Base-by-base conservation (phyloP, 1,140 invertebrate genomes). In the Rhagoletis pomonella region DNA sequence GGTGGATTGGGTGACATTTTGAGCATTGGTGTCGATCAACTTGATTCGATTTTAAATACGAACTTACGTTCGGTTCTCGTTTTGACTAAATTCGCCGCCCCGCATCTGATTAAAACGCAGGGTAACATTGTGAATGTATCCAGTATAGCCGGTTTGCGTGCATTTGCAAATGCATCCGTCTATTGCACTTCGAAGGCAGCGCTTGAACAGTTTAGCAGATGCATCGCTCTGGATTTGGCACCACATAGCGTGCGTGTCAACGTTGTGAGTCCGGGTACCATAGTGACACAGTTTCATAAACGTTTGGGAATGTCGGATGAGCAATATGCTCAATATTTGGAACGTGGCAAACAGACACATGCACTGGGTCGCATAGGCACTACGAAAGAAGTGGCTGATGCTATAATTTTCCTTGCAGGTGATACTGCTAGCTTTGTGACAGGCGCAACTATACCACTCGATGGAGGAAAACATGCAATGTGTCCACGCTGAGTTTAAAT, bases 181-280 rank as follows among this genome's bases (percentile, higher is more conserved):
- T 98, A 98, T 90, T 96, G 95, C 90, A 95, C 97, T 93, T 97
- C 96, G n/a, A 98, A 98, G 94, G 94, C 96, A 77, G 96, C 96
- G 5, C 89, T 98, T 6, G 97, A 98, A 93, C 97, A 97, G 89
- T 95, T 98, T 77, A 98, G 97, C 0, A 94, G 95, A 90, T 97
- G 96, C 88, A 90, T 94, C 29, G 95, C 96, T 9, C 94, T 97
- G 89, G 96, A 97, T 92, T 92, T 97, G 64, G 94, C 93, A 17
- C 89, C 92, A 67, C 93, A 94, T 89, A 92, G 93, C 69, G 94
- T 97, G 39, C 94, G 97, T 88, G 96, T 97, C 0, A 97, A 97
- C 92, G 94, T 95, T 86, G 96, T 97, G 0, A 97, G 96, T 92
- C 96, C 97, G 84, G 96, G 96, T 87, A 96, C 96, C 0, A 94